Conservation (phyloP, 2,888 invertebrate species). For the Cancer borealis region DNA sequence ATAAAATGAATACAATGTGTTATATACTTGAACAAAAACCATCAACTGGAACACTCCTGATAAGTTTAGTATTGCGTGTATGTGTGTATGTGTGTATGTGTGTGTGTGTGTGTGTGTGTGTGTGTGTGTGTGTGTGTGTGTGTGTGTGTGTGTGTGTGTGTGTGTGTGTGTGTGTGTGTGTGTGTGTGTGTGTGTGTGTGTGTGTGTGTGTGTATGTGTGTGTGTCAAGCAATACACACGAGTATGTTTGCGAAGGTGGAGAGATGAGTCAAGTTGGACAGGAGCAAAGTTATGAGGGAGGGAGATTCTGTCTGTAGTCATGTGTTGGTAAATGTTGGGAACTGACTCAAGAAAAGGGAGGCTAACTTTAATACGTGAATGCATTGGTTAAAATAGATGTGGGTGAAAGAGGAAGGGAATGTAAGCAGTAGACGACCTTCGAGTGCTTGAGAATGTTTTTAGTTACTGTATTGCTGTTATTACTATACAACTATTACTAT, state of each 20-base stretch:
- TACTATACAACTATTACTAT: neutral
- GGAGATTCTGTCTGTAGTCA: neutral
- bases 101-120: too few species aligned
- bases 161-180: neutral
- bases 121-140: neutral
- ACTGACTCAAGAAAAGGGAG: neutral
- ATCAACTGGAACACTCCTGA: neutral
- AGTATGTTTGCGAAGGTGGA: neutral
- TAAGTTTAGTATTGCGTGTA: neutral
- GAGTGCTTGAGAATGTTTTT: too few species aligned
- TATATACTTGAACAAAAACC: neutral
- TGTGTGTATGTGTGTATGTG: neutral
- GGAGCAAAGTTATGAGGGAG: neutral
- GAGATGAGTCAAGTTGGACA: constrained; percentile 10
- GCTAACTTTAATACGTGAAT: neutral
- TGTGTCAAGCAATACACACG: constrained; percentile 10
- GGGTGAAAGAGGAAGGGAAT: neutral
- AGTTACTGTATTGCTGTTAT: neutral
- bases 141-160: neutral
- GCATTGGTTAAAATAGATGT: neutral
- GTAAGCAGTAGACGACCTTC: neutral
- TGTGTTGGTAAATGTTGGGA: neutral
- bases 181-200: too few species aligned
- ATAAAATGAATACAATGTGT: neutral
- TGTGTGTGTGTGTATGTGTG: neutral